A percentile compares a stretch with the other conserved stretches of the same genome.
These are phyloP conservation scores for Synergus gifuensis DNA, from an alignment of 2,888 invertebrate species.

Conservation along the genomic window DNA sequence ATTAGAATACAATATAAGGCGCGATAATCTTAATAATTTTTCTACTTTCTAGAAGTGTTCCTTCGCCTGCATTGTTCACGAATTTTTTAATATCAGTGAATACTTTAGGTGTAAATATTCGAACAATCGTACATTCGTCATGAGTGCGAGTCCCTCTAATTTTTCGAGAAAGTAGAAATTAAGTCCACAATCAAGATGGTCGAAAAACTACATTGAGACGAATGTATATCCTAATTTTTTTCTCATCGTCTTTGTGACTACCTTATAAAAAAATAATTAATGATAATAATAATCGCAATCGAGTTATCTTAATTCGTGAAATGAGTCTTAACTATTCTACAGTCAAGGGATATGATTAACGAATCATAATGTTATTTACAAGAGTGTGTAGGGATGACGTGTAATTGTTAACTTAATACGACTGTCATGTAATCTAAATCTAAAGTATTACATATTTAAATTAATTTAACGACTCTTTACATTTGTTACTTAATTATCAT, in stretches of 20 bases:
- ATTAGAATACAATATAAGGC: conserved; percentile 55
- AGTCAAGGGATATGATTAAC: conserved; percentile 24
- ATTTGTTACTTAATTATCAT: conserved; percentile 29
- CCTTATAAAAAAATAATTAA: conserved; percentile 35
- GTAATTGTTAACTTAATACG: conserved; percentile 27
- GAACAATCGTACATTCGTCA: conserved; percentile 25
- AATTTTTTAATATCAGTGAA: conserved; percentile 5
- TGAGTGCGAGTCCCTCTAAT: not conserved
- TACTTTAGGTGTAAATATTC: not conserved
- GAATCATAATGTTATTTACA: conserved; percentile 62
- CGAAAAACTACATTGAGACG: conserved; percentile 30
- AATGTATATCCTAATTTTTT: conserved; percentile 32
- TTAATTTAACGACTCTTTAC: conserved; percentile 14
- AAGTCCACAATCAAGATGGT: conserved; percentile 1
- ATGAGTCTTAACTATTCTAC: conserved; percentile 27
- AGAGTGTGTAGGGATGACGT: conserved; percentile 47
- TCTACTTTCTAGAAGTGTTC: conserved; percentile 35
- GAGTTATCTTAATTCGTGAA: conserved; percentile 42
- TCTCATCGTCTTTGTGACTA: conserved; percentile 26
- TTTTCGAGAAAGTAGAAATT: conserved; percentile 20
- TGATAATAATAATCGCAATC: conserved; percentile 47
- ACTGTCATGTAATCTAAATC: too few species aligned
- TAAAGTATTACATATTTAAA: not conserved
- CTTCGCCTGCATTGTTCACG: conserved; percentile 22
- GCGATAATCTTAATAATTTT: conserved; percentile 24